These are phyloP conservation scores for Cotesia vestalis DNA, from an alignment of 1,140 invertebrate species.

Conservation along the genomic window DNA sequence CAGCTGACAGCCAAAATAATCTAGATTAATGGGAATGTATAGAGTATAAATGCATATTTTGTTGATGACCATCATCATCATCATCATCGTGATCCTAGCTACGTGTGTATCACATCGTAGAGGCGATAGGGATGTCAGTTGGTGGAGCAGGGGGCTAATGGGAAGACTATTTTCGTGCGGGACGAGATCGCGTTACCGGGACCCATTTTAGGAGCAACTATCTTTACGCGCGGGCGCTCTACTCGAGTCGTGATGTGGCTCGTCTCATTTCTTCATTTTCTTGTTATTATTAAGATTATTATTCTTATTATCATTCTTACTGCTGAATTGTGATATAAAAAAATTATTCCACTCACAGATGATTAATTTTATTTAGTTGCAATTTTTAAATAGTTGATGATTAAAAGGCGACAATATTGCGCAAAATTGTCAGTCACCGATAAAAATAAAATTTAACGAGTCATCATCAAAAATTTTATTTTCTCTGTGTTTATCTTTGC, in stretches of 20 bases:
- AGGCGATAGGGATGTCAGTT: conserved; percentile 29
- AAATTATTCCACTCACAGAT: not conserved
- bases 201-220: conserved; percentile 72
- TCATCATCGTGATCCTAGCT: not conserved
- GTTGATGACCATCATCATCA: conserved; percentile 42
- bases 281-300: not conserved
- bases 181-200: conserved; percentile 69
- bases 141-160: conserved; percentile 35
- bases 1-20: conserved; percentile 7
- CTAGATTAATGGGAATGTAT: conserved; percentile 37
- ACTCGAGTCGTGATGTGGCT: conserved; percentile 5
- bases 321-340: conserved; percentile 3
- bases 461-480: not conserved
- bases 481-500: too few relatives aligned
- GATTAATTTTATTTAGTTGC: not conserved
- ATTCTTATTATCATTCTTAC: not conserved
- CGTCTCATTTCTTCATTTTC: conserved; percentile 15
- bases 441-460: conserved; percentile 57
- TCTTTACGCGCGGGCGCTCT: conserved; percentile 58
- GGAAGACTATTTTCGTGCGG: conserved; percentile 65
- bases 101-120: conserved; percentile 14
- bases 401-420: conserved; percentile 51
- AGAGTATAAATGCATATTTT: conserved; percentile 48
- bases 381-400: conserved; percentile 8
- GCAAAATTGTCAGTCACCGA: conserved; percentile 60